Base-by-base conservation (phyloP, 2,888 invertebrate genomes). In the Andricus curvator region DNA sequence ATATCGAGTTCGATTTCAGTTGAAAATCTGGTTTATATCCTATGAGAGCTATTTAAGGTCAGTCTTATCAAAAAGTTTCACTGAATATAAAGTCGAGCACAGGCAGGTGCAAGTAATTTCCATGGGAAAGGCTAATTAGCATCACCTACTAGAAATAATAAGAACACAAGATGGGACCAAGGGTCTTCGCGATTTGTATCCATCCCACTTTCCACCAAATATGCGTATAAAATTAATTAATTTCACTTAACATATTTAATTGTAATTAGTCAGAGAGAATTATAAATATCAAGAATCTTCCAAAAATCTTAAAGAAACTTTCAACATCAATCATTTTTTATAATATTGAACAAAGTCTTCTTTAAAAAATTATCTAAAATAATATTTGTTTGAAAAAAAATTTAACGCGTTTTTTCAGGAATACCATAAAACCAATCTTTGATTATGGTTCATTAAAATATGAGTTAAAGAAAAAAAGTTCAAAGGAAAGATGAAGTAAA, bases 161-260 rank as follows among this genome's bases (percentile, higher is more conserved):
- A 74, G 70, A 74, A 29, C 29, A 74, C 51, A 74, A 51, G 70
- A 70, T 70, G 51, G 48, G 33, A 70, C 70, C 70, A 74, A 56
- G 51, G 56, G 70, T 56, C 51, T 74, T 4, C 29, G 33, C 20
- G 33, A 29, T 51, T 13, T 51, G 3, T 74, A 74, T 74, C n/a
- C 51, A 56, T 70, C 48, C 51, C 8, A 70, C 70, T 70, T 74
- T 74, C 51, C 70, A 74, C n/a, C 51, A 29, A 51, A 74, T 33
- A 56, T 74, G 70, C 33, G 20, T 74, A 29, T n/a, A 13, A 13
- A 74, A 29, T 74, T 9, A 74, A 29, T 51, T 2, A 29, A 33
- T 70, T 70, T 70, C 70, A 70, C 70, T 70, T 17, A 17, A 48
- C 41, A 68, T 29, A 70, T 48, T 70, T 51, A 9, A 70, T 70